A percentile compares a stretch with the other conserved stretches of the same genome.
These are phyloP conservation scores for Lampris incognitus DNA, from an alignment of 2,113 vertebrate genomes.

Conservation along the genomic window DNA sequence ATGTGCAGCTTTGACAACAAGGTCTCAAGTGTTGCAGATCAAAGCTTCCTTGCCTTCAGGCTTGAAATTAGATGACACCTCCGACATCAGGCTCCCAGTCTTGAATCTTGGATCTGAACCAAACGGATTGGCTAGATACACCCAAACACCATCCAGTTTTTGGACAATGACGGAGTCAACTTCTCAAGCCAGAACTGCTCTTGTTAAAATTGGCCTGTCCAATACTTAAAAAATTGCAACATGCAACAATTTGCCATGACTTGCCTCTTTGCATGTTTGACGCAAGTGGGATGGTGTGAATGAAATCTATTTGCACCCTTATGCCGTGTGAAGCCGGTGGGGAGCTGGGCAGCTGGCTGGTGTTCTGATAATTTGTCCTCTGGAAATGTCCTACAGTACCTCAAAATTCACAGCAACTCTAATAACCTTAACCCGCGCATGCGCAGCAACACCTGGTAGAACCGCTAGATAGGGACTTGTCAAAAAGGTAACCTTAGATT, in stretches of 20 bases:
- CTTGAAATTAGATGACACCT: slow-evolving; percentile 63
- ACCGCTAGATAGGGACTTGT: no score
- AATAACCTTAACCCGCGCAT: no score
- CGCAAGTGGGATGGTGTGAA: not conserved
- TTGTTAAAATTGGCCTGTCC: slow-evolving; percentile 59
- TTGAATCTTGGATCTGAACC: slow-evolving; percentile 52
- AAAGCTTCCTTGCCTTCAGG: slow-evolving; percentile 62
- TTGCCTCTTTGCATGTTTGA: not conserved
- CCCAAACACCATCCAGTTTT: slow-evolving; percentile 60
- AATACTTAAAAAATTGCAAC: slow-evolving; percentile 34
- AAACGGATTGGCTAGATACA: slow-evolving; percentile 53
- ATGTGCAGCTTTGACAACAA: slow-evolving; percentile 51
- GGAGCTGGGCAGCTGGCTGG: no score
- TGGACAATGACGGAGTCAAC: slow-evolving; percentile 57
- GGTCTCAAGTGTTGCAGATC: slow-evolving; percentile 60
- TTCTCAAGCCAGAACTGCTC: slow-evolving; percentile 56
- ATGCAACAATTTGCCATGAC: slow-evolving; percentile 12
- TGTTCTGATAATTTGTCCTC: no score
- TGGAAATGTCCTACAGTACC: no score
- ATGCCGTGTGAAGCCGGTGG: not conserved
- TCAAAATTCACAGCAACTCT: no score
- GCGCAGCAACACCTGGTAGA: no score
- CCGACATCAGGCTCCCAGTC: slow-evolving; percentile 32
- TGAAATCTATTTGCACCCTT: not conserved
- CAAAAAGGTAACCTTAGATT: no score